A percentile compares a stretch with the other conserved stretches of the same genome.
Evolutionary conservation across 2,113 vertebrate species (phyloP).

Genomic region (Hippocampus abdominalis): DNA sequence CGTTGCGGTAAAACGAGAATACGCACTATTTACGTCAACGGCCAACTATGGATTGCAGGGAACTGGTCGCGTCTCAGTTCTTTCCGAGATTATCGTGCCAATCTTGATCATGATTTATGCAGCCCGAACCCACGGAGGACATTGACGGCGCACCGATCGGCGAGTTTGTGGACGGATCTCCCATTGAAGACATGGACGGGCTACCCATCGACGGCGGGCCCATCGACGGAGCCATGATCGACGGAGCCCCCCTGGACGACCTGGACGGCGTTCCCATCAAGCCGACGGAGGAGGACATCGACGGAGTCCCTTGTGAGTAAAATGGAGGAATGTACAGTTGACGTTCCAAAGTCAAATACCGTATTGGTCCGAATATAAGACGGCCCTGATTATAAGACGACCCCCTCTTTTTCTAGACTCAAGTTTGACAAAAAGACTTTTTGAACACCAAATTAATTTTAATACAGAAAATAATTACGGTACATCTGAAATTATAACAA

Average conservation of each 20-base stretch:
- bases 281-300: constrained; percentile 89
- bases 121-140: constrained; percentile 73
- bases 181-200: constrained; percentile 91
- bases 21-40: too few species aligned
- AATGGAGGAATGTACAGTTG: too few species aligned
- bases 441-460: too few species aligned
- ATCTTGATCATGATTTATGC: not conserved
- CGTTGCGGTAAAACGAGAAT: constrained; percentile 51
- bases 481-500: too few species aligned
- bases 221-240: constrained; percentile 74
- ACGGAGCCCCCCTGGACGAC: constrained; percentile 85
- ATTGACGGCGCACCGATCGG: constrained; percentile 95
- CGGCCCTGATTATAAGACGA: too few species aligned
- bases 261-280: constrained; percentile 94
- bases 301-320: constrained; percentile 90
- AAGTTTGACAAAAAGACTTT: too few species aligned
- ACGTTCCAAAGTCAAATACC: too few species aligned
- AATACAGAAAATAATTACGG: too few species aligned
- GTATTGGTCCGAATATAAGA: too few species aligned
- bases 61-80: not conserved
- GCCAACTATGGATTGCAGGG: not conserved
- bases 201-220: constrained; percentile 80
- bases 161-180: constrained; percentile 85
- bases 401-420: too few species aligned
- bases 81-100: not conserved